Percentiles rank a stretch among this genome's conserved stretches.
phyloP scores from a whole-genome alignment of 2,888 invertebrate species.

The Euplagia quadripunctaria region DNA sequence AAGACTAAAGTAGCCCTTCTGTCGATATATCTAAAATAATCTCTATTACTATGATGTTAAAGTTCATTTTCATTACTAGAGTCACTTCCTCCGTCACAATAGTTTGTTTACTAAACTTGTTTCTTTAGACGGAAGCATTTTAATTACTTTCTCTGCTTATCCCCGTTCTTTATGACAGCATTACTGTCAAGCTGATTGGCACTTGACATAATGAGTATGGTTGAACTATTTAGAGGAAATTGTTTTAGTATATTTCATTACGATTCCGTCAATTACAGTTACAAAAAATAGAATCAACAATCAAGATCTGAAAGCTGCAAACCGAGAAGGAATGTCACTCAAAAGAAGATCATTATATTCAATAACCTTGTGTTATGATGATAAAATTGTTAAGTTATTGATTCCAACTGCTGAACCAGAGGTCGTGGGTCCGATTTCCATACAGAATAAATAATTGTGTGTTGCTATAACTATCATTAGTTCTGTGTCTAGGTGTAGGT shows the following conservation, averaged over 20 bases:
- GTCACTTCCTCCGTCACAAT: constrained; percentile 17
- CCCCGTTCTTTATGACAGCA: constrained; percentile 36
- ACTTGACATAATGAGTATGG: constrained; percentile 24
- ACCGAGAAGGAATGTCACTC: too few relatives aligned
- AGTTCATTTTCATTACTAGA: background rate
- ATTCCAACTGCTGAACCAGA: too few relatives aligned
- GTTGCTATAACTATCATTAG: too few relatives aligned
- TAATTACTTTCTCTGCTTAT: constrained; percentile 42
- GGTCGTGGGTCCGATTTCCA: too few relatives aligned
- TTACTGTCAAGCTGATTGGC: constrained; percentile 45
- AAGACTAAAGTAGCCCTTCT: constrained; percentile 29
- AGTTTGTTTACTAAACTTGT: constrained; percentile 41
- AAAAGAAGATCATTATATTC: too few relatives aligned
- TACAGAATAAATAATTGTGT: too few relatives aligned
- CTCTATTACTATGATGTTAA: background rate
- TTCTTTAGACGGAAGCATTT: constrained; percentile 41
- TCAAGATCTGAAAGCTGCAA: background rate
- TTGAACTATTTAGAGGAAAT: constrained; percentile 3
- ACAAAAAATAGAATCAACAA: background rate
- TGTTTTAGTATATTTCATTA: background rate
- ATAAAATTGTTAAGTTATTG: too few relatives aligned
- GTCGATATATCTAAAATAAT: constrained; percentile 5
- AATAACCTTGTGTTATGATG: too few relatives aligned
- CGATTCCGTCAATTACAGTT: background rate
- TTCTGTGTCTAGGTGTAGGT: too few relatives aligned